Base-by-base conservation (phyloP, 2,113 vertebrate genomes). In the Xenopus borealis region DNA sequence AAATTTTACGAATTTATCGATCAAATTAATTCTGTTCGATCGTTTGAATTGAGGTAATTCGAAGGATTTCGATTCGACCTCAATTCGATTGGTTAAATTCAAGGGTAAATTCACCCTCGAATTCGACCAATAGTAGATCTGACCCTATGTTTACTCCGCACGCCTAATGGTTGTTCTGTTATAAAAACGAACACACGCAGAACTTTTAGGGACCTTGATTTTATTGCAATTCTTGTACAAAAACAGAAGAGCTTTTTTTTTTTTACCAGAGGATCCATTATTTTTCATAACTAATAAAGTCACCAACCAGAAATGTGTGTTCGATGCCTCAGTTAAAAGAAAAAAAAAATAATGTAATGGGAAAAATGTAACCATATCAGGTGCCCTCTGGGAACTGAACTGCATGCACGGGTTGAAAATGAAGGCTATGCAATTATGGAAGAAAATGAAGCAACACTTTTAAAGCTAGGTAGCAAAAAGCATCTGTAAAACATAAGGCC, bases 401-500 rank as follows among this genome's bases (percentile, higher is more conserved):
- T 62, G 73, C 73, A 76, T 76, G 73, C 73, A 76, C 73, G 62
- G 45, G 73, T 62, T 45, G 66, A 52, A 84, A 81, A 80, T 88
- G 84, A 86, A 89, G 86, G 89, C 86, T 91, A 91, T 79, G 89
- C 87, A 84, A 86, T 69, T 62, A 76, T 55, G 58, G 84, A 90
- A 90, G 91, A 92, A 93, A 94, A 82, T 76, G 88, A 93, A 91
- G 91, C 90, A 88, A 78, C 87, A 90, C 88, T 92, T 79, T 84
- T 91, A 92, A 93, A 93, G 91, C 89, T 88, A 92, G 88, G 89
- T 92, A 92, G 89, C 91, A 88, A 89, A 88, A 93, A 92, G 88
- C 92, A 86, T 88, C 88, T 82, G 89, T 92, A 92, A 92, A 93
- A 94, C 94, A 94, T 97, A 96, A 98, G 96, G 95, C 96, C 95